Base-by-base conservation (phyloP, 2,888 invertebrate species). In the Heteromyza rotundicornis region DNA sequence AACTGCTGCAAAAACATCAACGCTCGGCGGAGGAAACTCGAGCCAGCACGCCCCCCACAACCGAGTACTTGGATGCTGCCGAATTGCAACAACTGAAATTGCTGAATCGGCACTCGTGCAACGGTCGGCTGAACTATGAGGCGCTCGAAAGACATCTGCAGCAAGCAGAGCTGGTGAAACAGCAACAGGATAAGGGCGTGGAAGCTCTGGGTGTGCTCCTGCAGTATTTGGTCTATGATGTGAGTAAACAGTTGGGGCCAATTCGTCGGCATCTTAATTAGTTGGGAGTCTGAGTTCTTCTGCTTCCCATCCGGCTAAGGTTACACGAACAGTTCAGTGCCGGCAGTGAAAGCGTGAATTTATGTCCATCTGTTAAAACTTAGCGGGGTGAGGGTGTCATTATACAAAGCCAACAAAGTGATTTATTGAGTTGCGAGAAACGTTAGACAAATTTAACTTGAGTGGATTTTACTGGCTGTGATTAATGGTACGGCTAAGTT, bases 181-280 rank as follows among this genome's bases (percentile, higher is more conserved):
- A 68, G 53, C 69, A 71, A 50, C 73, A 73, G 56, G 86, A 90
- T 53, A 88, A 89, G 72, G 90, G 92, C 61, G 88, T 93, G 58
- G 92, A 95, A 82, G 95, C 94, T 47, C 87, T 96, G 74, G 91
- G 92, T 64, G 89, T 92, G 68, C 87, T 95, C 68, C 89, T 95
- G 70, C 92, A 94, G 82, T 93, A 95, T 84, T 87, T 95, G 79
- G 91, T 92, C 74, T 88, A 88, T 81, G 87, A 89, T 82, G 90
- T 90, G 82, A 88, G 89, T 86, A 69, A 7, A 17, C 3, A 47
- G 14, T 17, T 19, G n/a, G n/a, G n/a, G n/a, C n/a, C n/a, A n/a
- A n/a, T n/a, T n/a, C n/a, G n/a, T n/a, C n/a, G n/a, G n/a, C n/a
- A n/a, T n/a, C n/a, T n/a, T n/a, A n/a, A n/a, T n/a, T n/a, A n/a